Conservation (phyloP, 2,888 invertebrate species). For the Drosophila infuscata region DNA sequence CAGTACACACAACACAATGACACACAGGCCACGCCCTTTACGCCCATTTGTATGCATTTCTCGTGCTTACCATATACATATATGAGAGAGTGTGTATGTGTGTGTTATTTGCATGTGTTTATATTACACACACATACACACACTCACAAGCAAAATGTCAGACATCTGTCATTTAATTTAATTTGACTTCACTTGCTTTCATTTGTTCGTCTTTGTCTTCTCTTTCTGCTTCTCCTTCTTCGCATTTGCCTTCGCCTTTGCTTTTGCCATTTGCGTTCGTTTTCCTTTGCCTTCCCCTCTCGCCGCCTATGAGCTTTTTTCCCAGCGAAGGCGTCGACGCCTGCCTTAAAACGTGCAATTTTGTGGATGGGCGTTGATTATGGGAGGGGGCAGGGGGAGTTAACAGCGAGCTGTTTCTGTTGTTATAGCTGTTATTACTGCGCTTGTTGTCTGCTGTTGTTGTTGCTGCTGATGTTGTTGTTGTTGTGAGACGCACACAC, state of each 20-base stretch:
- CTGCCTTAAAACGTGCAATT: conserved; percentile 74
- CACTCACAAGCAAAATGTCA: conserved; percentile 65
- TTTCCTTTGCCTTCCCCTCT: conserved; percentile 2
- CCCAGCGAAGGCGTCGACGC: conserved; percentile 64
- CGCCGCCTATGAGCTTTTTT: conserved; percentile 32
- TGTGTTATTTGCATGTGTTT: conserved; percentile 23
- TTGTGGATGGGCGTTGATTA: conserved; percentile 24
- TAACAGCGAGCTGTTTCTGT: conserved; percentile 39
- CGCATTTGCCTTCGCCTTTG: conserved; percentile 5
- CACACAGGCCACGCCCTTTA: conserved; percentile 30
- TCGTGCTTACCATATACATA: background rate
- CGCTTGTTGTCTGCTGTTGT: conserved; percentile 29
- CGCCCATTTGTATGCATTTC: background rate
- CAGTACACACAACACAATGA: conserved; percentile 29
- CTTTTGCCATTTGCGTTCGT: background rate
- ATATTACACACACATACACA: conserved; percentile 26
- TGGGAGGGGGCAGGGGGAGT: conserved; percentile 11
- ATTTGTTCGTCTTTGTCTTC: conserved; percentile 59
- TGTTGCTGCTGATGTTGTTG: conserved; percentile 48
- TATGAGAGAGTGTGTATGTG: conserved; percentile 50
- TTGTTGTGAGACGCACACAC: conserved; percentile 50
- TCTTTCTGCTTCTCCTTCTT: conserved; percentile 4
- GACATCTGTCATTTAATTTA: conserved; percentile 82
- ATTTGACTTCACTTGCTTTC: conserved; percentile 80
- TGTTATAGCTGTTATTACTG: conserved; percentile 60